Evolutionary conservation across 35 echinoderm and acorn worm species (phyloP), one percentile per base, ranked within the genome.

Genomic region (Acanthaster planci): DNA sequence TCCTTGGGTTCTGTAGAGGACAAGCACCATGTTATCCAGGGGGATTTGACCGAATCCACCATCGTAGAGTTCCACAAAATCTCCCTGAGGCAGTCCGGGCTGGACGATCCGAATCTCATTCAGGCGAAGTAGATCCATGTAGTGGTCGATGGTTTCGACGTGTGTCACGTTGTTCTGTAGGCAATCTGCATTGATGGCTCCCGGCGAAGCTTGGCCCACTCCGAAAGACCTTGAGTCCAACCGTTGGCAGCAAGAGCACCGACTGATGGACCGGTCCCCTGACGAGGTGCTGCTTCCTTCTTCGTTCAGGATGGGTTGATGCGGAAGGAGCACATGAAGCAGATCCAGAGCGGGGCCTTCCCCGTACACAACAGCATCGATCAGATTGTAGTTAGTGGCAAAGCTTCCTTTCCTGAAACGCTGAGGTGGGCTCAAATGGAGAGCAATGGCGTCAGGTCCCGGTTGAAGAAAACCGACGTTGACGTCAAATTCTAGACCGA

Each of bases 61-160:
- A 88, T 93, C 92, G 40, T 91, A 99, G 14, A 99, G 54, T 44
- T 99, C 96, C 37, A 99, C 86, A 76, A 89, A 99, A 7, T 90
- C 85, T 53, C 84, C 88, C 40, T 53, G 80, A 18, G 52, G 50
- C 7, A 39, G 17, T 1, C 81, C 86, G 40, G 4, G 55, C 15
- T 42, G 52, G 17, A 68, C 78, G 32, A 84, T 58, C 40, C 85
- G 88, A 0, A 99, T 55, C 58, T 99, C 96, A 89, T 91, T 94
- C 47, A 99, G 93, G 12, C 96, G 31, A 8, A 99, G 26, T 54
- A 84, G 75, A 37, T 86, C 26, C 21, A 91, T 88, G 40, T 94
- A 90, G 35, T 81, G 58, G 7, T 39, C 58, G 19, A 92, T 38
- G 51, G 88, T 94, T 58, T 99, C 96, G 27, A 89, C 90, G 16